Evolutionary conservation across 2,888 invertebrate genomes (phyloP), one percentile per base, ranked within the genome.

Genomic region (Oscheius onirici): DNA sequence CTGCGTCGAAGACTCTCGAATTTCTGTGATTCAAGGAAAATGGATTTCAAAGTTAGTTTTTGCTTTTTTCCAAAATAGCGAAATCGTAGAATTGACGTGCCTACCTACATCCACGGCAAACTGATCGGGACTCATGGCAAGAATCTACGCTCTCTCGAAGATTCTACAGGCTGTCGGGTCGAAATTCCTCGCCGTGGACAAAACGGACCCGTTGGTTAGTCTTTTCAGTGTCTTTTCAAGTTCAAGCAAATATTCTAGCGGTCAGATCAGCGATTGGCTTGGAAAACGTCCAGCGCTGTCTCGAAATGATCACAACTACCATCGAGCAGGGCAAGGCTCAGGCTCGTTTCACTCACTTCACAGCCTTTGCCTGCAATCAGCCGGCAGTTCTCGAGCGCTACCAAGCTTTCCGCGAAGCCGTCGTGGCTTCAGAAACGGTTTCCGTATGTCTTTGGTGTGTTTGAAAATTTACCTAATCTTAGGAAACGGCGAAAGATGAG

Each of bases 271-370:
- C 69, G 10, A 49, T 49, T 15, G 65, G 74, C 52, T 11, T 75
- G n/a, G 80, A 78, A 51, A 70, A 51, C 34, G 80, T 80, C 22
- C 74, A 73, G 24, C 57, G 76, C 5, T 80, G 80, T 61, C 43
- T 80, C 55, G 78, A 80, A 72, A 72, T 73, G 2, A 74, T 80
- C 15, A 73, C 77, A 8, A 65, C 75, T 26, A 63, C 77, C 24
- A n/a, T 77, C 17, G 60, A 43, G 20, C 69, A 75, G 13, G 69
- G 69, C 2, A 40, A 55, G 10, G 67, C 70, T 28, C 60, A 28
- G 15, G 61, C 76, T 15, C 61, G 73, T 15, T 55, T 68, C 15
- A 76, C 75, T 6, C 78, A 78, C 43, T 78, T 79, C 63, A 52
- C 71, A 10, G 79, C 76, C 0, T 46, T 77, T n/a, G 76, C 79